Base-by-base conservation (phyloP, 2,888 invertebrate genomes). In the Phyllotreta cruciferae region DNA sequence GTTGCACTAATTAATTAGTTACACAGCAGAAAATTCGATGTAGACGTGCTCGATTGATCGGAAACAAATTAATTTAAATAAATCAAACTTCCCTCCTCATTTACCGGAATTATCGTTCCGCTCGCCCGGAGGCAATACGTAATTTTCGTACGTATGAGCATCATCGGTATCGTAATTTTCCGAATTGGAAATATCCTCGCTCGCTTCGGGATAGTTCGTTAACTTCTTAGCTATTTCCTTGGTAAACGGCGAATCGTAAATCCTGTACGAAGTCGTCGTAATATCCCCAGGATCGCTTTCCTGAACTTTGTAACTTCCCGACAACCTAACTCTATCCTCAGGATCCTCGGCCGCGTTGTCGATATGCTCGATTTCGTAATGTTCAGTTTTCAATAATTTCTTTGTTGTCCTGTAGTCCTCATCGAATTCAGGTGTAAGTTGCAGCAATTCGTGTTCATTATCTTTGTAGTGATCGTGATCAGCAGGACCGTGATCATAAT, bases 371-470 rank as follows among this genome's bases (percentile, higher is more conserved):
- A 69, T 54, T 35, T 69, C 69, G 11, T 54, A 52, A 53, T 69
- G 69, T 52, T 73, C 72, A 11, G 65, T 70, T 14, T 63, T 65
- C 8, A 72, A 13, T 6, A 67, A 68, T 42, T 71, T 71, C 7
- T 66, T 66, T 0, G 60, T 49, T 3, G 67, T 58, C 44, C 64
- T 61, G 53, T 67, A 66, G 8, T 60, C 70, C 44, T 71, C 66
- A 11, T 68, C 67, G 14, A n/a, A 34, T 39, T 41, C 14, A 11
- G 13, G n/a, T n/a, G 49, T 50, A 36, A 1, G 36, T 14, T 45
- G 13, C 24, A 45, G 24, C 24, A 13, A 11, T 13, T 56, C 45
- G 13, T 57, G 60, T 13, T 24, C 24, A 8, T 37, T 50, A 11
- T 52, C 11, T 9, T 58, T 13, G 11, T 53, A 10, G 10, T 36